A percentile compares a stretch with the other conserved stretches of the same genome.
phyloP scores from a whole-genome alignment of 1,140 invertebrate genomes.

The Dryas iulia region DNA sequence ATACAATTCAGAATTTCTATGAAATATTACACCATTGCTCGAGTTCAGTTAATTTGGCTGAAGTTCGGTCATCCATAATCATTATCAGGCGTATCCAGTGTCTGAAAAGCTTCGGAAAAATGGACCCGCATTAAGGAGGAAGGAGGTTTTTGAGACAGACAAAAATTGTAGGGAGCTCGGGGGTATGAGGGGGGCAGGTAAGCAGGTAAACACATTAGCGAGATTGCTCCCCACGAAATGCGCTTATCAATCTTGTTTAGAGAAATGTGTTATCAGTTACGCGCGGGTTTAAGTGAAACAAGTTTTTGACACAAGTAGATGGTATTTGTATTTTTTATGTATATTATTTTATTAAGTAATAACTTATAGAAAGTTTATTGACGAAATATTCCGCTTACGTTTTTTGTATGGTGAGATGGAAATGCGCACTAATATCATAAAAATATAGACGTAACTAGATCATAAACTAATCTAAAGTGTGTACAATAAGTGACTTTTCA shows the following conservation, averaged over 20 bases:
- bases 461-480: no score
- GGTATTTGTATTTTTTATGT: not conserved
- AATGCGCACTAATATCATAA: no score
- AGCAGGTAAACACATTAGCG: constrained; percentile 70
- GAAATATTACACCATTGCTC: constrained; percentile 51
- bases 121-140: constrained; percentile 49
- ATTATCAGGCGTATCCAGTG: constrained; percentile 50
- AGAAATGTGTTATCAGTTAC: not conserved
- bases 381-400: not conserved
- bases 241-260: constrained; percentile 52
- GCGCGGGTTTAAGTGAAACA: constrained; percentile 19
- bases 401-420: no score
- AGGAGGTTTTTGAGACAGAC: constrained; percentile 47
- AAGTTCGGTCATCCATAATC: constrained; percentile 48
- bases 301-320: not conserved
- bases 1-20: constrained; percentile 36
- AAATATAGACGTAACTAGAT: no score
- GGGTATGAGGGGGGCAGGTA: constrained; percentile 23
- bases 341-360: not conserved
- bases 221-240: constrained; percentile 40
- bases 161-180: constrained; percentile 41
- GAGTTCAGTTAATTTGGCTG: constrained; percentile 49
- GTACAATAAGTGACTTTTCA: no score
- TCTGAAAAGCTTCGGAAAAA: constrained; percentile 50
- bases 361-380: not conserved